phyloP scores from a whole-genome alignment of 2,888 invertebrate genomes.

The Trypoxylon attenuatum region DNA sequence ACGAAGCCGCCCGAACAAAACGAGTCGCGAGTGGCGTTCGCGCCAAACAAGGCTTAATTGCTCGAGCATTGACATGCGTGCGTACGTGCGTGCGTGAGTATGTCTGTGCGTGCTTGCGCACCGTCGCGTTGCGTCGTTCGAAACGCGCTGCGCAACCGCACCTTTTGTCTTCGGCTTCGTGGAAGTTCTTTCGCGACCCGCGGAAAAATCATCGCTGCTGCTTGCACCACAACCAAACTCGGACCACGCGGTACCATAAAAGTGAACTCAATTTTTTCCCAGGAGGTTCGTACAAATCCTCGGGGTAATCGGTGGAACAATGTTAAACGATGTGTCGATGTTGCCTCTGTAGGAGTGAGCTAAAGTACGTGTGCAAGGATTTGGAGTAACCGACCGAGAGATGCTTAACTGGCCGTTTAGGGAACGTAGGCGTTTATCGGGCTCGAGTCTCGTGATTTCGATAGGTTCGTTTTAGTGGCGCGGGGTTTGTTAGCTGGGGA shows the following conservation, averaged over 20 bases:
- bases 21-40: constrained; percentile 42
- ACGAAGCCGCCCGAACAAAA: constrained; percentile 31
- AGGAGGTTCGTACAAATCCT: background rate
- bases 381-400: background rate
- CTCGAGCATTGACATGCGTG: constrained; percentile 64
- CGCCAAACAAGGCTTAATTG: constrained; percentile 69
- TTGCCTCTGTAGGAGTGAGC: too few species aligned
- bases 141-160: constrained; percentile 38
- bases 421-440: constrained; percentile 15
- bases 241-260: background rate
- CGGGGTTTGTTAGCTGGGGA: constrained; percentile 30
- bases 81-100: background rate
- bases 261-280: background rate
- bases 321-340: too few species aligned
- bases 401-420: background rate
- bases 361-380: background rate
- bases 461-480: constrained; percentile 28
- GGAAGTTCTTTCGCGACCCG: constrained; percentile 37
- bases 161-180: constrained; percentile 59
- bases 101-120: too few species aligned
- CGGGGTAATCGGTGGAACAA: too few species aligned
- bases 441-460: constrained; percentile 10
- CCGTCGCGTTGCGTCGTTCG: too few species aligned
- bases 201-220: constrained; percentile 16
- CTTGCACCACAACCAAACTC: constrained; percentile 26